Conservation (phyloP, 2,888 invertebrate genomes). For the Sympetrum striolatum region DNA sequence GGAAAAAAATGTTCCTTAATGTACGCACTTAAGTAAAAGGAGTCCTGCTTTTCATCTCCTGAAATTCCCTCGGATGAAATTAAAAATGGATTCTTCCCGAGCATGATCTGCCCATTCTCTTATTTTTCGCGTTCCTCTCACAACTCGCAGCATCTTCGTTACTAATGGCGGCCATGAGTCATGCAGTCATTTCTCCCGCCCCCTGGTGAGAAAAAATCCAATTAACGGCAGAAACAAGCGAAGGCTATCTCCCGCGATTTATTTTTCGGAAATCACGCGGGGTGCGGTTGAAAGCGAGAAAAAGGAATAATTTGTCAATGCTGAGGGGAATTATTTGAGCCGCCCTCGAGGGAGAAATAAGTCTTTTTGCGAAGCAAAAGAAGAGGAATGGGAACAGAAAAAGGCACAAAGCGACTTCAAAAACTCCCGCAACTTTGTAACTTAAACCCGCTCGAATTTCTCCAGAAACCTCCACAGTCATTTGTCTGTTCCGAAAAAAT, state of each 20-base stretch:
- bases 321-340: not conserved
- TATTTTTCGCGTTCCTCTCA: not conserved
- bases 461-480: constrained; percentile 5
- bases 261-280: constrained; percentile 12
- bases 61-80: not conserved
- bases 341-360: not conserved
- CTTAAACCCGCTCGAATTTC: constrained; percentile 31
- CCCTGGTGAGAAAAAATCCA: not conserved
- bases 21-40: not conserved
- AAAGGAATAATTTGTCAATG: constrained; percentile 31
- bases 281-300: not conserved
- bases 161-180: constrained; percentile 18
- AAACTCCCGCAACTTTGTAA: constrained; percentile 28
- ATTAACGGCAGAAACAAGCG: constrained; percentile 4
- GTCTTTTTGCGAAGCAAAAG: not conserved
- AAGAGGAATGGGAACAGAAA: not conserved
- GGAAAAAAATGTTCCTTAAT: not conserved
- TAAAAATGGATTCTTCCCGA: not conserved
- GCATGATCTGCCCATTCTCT: not conserved
- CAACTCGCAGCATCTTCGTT: not conserved
- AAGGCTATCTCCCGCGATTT: constrained; percentile 24
- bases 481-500: not conserved
- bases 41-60: not conserved
- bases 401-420: constrained; percentile 28
- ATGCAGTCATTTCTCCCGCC: not conserved